These are phyloP conservation scores for Melospiza melodia DNA, from an alignment of 2,113 vertebrate genomes.

Conservation along the genomic window DNA sequence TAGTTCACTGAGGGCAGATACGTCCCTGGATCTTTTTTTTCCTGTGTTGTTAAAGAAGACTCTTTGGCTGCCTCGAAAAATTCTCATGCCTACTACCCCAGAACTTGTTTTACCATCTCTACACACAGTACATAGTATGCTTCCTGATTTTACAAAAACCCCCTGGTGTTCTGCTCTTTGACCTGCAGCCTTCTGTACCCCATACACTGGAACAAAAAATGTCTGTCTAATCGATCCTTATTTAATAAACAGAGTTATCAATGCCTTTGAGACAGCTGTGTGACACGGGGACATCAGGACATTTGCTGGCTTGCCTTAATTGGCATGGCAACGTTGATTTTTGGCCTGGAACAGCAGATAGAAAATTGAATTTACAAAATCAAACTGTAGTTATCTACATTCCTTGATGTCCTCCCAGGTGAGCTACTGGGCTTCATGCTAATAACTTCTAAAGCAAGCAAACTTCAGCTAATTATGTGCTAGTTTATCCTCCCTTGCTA, in stretches of 20 bases:
- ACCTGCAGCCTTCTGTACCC: neutral
- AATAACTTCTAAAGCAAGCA: constrained; percentile 96
- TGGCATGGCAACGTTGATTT: constrained; percentile 43
- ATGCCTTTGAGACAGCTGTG: constrained; percentile 34
- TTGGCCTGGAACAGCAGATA: constrained; percentile 45
- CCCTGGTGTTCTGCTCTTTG: neutral
- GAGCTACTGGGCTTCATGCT: constrained; percentile 84
- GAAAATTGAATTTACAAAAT: constrained; percentile 78
- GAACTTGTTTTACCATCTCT: neutral
- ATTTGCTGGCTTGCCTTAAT: constrained; percentile 27
- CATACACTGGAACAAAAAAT: neutral
- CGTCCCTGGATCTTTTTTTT: neutral
- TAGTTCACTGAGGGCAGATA: neutral
- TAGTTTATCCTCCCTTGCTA: constrained; percentile 86
- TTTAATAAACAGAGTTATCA: constrained; percentile 53
- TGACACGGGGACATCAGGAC: constrained; percentile 26
- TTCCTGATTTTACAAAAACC: neutral
- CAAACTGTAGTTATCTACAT: constrained; percentile 70
- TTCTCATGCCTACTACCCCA: neutral
- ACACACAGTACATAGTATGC: neutral
- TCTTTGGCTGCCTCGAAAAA: constrained; percentile 17
- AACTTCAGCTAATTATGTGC: constrained; percentile 96
- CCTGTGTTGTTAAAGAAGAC: neutral
- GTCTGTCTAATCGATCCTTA: constrained; percentile 51
- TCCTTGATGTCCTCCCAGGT: constrained; percentile 82